Evolutionary conservation across 2,113 vertebrate genomes (phyloP), one percentile per base, ranked within the genome.

Genomic region (Lepus timidus): DNA sequence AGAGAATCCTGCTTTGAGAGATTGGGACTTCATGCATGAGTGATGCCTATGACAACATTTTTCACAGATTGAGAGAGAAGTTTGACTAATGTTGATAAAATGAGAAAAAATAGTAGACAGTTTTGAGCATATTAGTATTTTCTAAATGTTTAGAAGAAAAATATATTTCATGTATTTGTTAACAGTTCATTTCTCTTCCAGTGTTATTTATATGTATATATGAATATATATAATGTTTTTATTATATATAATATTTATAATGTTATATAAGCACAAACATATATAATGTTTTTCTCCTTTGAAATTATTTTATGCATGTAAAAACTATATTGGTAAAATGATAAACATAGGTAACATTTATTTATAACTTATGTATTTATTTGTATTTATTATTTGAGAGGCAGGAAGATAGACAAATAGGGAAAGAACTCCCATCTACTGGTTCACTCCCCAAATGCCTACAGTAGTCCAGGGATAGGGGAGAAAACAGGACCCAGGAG

Each of bases 251-350:
- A 44, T 44, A 44, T 44, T 44, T 44, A 44, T 44, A 44, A 44
- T 44, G 44, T 44, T 44, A 44, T 44, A 44, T 44, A 44, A 44
- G 44, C 44, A 44, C 44, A 44, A 44, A 44, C 44, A 44, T 39
- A 39, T 39, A 39, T 36, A 36, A 36, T 44, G 17, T 55, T 75
- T 92, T 78, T 73, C 52, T 39, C 27, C 71, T 73, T 12, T 84
- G 52, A 51, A 84, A 67, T 89, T 44, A 70, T 89, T 96, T 51
- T 83, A 44, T 65, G 67, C 22, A 52, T 36, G 19, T n/a, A 51
- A 83, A 71, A 36, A 85, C 36, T 83, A 2, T 78, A 36, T 91
- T 61, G 95, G 49, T 33, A 95, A 44, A 84, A 64, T 89, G 12
- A 74, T 75, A 91, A 51, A 58, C 19, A 49, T 22, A 19, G 27